Evolutionary conservation across 2,113 vertebrate species (phyloP), one percentile per base, ranked within the genome.

Genomic region (Cyphomyrus plagiostoma): DNA sequence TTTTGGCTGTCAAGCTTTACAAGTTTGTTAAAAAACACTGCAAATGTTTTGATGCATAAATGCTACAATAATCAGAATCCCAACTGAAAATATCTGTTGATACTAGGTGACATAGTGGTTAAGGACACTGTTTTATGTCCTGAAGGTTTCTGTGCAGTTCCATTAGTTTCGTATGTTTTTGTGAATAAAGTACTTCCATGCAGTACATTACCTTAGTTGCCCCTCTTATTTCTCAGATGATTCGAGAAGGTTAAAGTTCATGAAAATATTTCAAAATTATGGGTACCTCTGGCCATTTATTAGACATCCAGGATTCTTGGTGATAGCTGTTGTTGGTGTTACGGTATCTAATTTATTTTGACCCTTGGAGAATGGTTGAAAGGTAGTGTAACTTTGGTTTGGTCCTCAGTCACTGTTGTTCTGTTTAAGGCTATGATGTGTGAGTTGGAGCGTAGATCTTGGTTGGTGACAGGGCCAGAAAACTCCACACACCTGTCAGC

Each of bases 401-500:
- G n/a, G 15, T 82, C 15, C 17, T 45, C 77, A 23, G 10, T 84
- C 9, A 84, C 3, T 3, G 17, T n/a, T 26, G 85, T 56, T 26
- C 49, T 19, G 15, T 13, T 87, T 2, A 53, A 5, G 48, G 45
- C 30, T 39, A 26, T 9, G 49, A 13, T 8, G 26, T 53, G 48
- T 19, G 4, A 56, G 53, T n/a, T 23, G n/a, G 49, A 35, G 19
- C 23, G 11, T 66, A 3, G 52, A 86, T 15, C 17, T 42, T 23
- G 13, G 15, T 4, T 23, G 35, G 19, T 62, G 87, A 5, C 50
- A 7, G 52, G 35, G 19, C 9, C 10, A 21, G 23, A 50, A 1
- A 17, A n/a, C 3, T 19, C 26, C 1, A 30, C 4, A 35, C 56
- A 91, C 86, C 90, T 91, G 90, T 87, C 85, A 42, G 35, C 88